These are phyloP conservation scores for Saccopteryx leptura DNA, from an alignment of 2,113 vertebrate genomes.

Conservation along the genomic window DNA sequence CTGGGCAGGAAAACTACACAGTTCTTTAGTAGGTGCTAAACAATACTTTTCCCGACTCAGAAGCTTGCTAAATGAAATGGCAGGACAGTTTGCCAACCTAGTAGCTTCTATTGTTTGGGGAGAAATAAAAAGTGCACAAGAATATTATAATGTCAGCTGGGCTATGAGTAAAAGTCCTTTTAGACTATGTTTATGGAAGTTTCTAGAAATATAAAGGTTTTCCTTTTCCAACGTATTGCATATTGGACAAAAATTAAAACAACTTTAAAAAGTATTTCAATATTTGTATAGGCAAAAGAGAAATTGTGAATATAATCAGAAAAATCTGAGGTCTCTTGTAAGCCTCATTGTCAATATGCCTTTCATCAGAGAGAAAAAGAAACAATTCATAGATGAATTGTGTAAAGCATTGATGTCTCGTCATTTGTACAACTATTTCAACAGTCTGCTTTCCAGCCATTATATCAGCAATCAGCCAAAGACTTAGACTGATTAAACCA, in stretches of 20 bases:
- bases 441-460: slow-evolving; percentile 31
- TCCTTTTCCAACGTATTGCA: neutral
- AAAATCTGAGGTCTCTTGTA: slow-evolving; percentile 7
- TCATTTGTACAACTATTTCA: slow-evolving; percentile 1
- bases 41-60: neutral
- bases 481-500: neutral
- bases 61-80: slow-evolving; percentile 6
- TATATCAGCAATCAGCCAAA: slow-evolving; percentile 53
- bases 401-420: neutral
- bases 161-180: neutral
- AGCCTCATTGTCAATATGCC: slow-evolving; percentile 25
- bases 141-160: neutral
- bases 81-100: neutral
- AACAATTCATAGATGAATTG: neutral
- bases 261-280: slow-evolving; percentile 21
- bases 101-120: neutral
- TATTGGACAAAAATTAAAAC: neutral
- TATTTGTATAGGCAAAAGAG: slow-evolving; percentile 23
- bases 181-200: neutral
- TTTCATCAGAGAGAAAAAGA: neutral
- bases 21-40: slow-evolving; percentile 75
- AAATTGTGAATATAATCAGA: slow-evolving; percentile 34
- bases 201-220: neutral
- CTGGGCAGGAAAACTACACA: slow-evolving; percentile 79
- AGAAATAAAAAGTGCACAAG: neutral